Percentiles rank a stretch among this genome's conserved stretches.
Evolutionary conservation across 1,140 invertebrate genomes (phyloP).

Genomic region (Pachyrhynchus sulphureomaculatus): DNA sequence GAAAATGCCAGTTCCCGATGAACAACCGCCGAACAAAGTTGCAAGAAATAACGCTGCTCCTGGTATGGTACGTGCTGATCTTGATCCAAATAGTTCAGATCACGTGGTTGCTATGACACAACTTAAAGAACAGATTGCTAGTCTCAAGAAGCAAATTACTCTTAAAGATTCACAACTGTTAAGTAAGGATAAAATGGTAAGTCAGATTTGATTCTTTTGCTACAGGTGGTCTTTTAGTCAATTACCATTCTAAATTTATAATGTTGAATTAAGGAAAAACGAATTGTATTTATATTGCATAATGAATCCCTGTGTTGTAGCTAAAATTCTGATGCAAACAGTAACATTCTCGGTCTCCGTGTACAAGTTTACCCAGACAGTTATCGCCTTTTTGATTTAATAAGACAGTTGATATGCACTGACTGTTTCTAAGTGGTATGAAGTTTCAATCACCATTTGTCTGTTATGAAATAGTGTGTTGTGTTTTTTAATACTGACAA

Average conservation of each 20-base stretch:
- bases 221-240: background rate
- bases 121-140: constrained; percentile 90
- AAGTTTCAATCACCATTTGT: too few species aligned
- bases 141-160: constrained; percentile 84
- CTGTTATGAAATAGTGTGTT: too few species aligned
- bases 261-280: too few species aligned
- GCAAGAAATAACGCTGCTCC: constrained; percentile 50
- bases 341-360: too few species aligned
- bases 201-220: background rate
- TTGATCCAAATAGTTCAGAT: constrained; percentile 87
- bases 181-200: constrained; percentile 87
- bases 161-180: constrained; percentile 85
- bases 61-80: constrained; percentile 54
- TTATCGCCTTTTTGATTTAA: too few species aligned
- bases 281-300: too few species aligned
- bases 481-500: too few species aligned
- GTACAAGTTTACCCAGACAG: too few species aligned
- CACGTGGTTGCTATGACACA: constrained; percentile 93
- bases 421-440: too few species aligned
- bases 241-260: background rate
- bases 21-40: constrained; percentile 53
- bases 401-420: too few species aligned
- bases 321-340: too few species aligned
- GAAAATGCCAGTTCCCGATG: constrained; percentile 58
- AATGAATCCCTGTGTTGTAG: too few species aligned